phyloP scores from a whole-genome alignment of 2,113 vertebrate species.

The Hystrix brachyura region DNA sequence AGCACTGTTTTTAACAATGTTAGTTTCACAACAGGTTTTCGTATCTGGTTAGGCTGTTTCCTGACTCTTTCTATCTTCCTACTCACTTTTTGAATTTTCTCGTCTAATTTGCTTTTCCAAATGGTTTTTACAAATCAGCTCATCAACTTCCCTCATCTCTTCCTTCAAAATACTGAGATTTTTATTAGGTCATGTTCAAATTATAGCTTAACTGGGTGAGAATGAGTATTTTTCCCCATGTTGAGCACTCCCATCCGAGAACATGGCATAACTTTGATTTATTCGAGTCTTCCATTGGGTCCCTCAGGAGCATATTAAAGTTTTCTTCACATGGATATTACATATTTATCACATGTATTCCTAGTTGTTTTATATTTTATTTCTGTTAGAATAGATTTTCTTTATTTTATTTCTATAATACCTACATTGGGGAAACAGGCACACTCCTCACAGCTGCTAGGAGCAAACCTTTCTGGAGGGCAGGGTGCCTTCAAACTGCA shows the following conservation, averaged over 20 bases:
- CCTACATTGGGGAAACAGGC: neutral
- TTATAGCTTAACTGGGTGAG: neutral
- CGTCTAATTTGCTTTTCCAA: constrained; percentile 46
- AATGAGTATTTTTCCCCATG: neutral
- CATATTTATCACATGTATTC: constrained; percentile 36
- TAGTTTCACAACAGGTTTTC: constrained; percentile 27
- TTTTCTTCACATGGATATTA: neutral
- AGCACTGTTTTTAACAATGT: neutral
- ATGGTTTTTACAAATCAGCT: constrained; percentile 45
- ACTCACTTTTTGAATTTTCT: constrained; percentile 45
- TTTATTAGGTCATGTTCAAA: constrained; percentile 40
- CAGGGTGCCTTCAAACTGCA: neutral
- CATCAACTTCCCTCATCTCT: neutral
- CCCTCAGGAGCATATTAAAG: neutral
- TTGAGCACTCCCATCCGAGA: neutral
- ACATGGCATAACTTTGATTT: neutral
- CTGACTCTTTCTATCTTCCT: neutral
- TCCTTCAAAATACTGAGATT: neutral
- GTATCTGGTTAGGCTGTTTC: constrained; percentile 24
- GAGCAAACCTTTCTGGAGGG: neutral
- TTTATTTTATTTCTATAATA: neutral
- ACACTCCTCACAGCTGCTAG: rapidly evolving
- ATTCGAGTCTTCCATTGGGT: neutral
- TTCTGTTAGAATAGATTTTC: neutral
- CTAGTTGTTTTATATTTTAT: constrained; percentile 10